These are phyloP conservation scores for Argya squamiceps DNA, from an alignment of 2,797 vertebrate genomes.

Conservation along the genomic window DNA sequence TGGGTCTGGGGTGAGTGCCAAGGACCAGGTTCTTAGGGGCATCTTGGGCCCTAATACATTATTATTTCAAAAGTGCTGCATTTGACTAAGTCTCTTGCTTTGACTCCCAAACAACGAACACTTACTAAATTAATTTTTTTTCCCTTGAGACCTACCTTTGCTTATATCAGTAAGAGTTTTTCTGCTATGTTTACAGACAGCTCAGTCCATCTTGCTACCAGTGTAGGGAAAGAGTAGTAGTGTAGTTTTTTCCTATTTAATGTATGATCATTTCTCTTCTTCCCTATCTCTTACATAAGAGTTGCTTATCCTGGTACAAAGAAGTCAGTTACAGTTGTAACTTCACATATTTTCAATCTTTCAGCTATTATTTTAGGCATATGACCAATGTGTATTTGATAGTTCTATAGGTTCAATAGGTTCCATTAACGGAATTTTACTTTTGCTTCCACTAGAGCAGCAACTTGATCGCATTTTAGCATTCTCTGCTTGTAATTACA, in stretches of 20 bases:
- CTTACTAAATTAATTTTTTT: not conserved
- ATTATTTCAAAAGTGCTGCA: not conserved
- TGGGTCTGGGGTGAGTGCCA: not conserved
- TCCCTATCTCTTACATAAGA: not conserved
- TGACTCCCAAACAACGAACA: not conserved
- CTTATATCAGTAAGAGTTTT: not conserved
- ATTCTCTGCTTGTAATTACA: not conserved
- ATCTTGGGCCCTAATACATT: not conserved
- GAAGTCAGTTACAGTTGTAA: not conserved
- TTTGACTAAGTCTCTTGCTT: not conserved
- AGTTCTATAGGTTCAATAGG: not conserved
- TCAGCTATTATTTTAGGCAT: not conserved
- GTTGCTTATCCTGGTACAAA: not conserved
- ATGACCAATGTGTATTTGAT: not conserved
- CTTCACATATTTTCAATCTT: not conserved
- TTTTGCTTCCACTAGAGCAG: not conserved
- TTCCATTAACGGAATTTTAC: not conserved
- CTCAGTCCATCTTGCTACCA: not conserved
- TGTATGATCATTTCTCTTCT: not conserved
- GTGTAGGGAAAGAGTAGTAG: not conserved
- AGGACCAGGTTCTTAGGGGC: not conserved
- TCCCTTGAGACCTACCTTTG: not conserved
- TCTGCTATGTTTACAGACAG: rapidly evolving
- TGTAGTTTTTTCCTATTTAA: not conserved
- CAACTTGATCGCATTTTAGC: not conserved